Conservation (phyloP, 2,888 invertebrate species). For the Eupithecia abbreviata region DNA sequence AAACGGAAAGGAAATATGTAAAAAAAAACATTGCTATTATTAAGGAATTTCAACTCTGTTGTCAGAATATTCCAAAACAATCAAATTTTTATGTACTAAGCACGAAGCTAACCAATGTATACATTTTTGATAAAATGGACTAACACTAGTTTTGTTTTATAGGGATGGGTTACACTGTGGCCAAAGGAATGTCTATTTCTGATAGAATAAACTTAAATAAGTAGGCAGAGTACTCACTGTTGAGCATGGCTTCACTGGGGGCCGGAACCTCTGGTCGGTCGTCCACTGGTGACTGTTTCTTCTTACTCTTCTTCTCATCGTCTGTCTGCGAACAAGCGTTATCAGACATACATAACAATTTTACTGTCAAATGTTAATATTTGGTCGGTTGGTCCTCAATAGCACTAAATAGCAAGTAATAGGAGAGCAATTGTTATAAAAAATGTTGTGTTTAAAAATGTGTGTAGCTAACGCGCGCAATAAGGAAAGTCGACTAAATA, state of each 20-base stretch:
- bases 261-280: conserved; percentile 77
- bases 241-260: conserved; percentile 81
- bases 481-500: conserved; percentile 31
- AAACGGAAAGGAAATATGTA: too few species aligned
- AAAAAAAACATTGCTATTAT: too few species aligned
- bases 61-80: too few species aligned
- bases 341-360: conserved; percentile 66
- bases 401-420: not conserved
- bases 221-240: conserved; percentile 64
- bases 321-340: conserved; percentile 70
- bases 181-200: too few species aligned
- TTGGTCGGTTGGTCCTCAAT: not conserved
- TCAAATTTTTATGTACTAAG: too few species aligned
- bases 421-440: not conserved
- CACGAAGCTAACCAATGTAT: too few species aligned
- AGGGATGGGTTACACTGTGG: too few species aligned
- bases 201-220: not conserved
- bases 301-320: conserved; percentile 80
- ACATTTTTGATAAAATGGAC: too few species aligned
- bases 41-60: too few species aligned
- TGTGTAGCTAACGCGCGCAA: conserved; percentile 29
- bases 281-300: conserved; percentile 77
- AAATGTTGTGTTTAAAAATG: not conserved
- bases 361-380: conserved; percentile 22
- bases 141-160: too few species aligned